A percentile compares a stretch with the other conserved stretches of the same genome.
phyloP scores from a whole-genome alignment of 1,140 invertebrate genomes.

The Pararge aegeria region DNA sequence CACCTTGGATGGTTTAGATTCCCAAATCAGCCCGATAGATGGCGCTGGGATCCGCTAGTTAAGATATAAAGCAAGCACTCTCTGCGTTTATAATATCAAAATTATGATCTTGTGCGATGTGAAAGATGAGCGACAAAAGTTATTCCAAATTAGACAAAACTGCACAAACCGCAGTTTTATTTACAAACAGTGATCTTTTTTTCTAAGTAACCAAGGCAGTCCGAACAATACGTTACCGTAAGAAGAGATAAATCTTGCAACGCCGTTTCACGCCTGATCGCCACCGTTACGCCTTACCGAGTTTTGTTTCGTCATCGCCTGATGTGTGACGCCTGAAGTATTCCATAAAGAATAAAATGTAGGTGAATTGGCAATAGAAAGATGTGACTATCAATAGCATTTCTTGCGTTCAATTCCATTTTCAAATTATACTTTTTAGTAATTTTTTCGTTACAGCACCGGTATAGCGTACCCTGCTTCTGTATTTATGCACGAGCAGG shows the following conservation, averaged over 20 bases:
- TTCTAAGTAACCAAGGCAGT: slow-evolving; percentile 9
- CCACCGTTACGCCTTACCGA: slow-evolving; percentile 49
- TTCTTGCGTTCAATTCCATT: not conserved
- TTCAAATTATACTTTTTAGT: not conserved
- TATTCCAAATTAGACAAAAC: too few species aligned
- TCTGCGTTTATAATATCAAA: too few species aligned
- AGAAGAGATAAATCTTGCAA: slow-evolving; percentile 46
- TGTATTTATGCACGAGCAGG: too few species aligned
- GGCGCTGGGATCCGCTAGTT: too few species aligned
- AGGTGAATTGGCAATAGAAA: slow-evolving; percentile 10
- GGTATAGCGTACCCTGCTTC: too few species aligned
- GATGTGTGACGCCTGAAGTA: slow-evolving; percentile 30
- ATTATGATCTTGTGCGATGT: too few species aligned
- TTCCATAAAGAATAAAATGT: slow-evolving; percentile 5
- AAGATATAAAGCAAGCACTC: too few species aligned
- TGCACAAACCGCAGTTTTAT: not conserved
- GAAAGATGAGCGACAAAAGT: too few species aligned
- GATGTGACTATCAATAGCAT: slow-evolving; percentile 4
- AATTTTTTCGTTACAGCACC: not conserved
- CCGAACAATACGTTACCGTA: slow-evolving; percentile 13
- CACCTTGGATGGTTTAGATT: too few species aligned
- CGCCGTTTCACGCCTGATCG: slow-evolving; percentile 56
- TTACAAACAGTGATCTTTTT: not conserved
- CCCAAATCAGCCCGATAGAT: too few species aligned
- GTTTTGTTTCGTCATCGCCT: slow-evolving; percentile 50